Conservation (phyloP, 2,113 vertebrate genomes). For the Canis aureus region DNA sequence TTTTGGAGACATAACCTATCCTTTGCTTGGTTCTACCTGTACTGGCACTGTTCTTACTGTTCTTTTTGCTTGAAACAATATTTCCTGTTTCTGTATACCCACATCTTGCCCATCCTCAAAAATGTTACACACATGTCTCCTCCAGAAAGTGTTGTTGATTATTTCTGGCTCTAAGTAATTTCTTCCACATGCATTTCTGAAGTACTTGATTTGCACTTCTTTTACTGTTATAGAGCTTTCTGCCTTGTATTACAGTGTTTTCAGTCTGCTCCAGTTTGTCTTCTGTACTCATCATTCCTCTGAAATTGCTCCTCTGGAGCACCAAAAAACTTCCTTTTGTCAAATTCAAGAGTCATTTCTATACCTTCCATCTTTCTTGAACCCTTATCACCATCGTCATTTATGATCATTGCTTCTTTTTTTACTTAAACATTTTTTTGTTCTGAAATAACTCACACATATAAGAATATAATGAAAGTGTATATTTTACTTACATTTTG, state of each 20-base stretch:
- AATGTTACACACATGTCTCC: neutral
- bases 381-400: neutral
- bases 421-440: neutral
- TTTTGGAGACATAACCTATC: neutral
- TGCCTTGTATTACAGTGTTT: neutral
- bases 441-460: neutral
- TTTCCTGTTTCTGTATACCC: neutral
- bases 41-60: neutral
- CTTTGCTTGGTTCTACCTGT: neutral
- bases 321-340: neutral
- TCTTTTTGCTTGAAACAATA: neutral
- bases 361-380: neutral
- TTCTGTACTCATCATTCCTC: neutral
- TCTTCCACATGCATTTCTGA: neutral
- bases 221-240: neutral
- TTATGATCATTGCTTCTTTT: neutral
- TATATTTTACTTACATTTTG: conserved; percentile 11
- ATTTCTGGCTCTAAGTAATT: neutral
- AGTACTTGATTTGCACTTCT: neutral
- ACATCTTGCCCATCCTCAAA: neutral
- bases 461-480: neutral
- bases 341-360: neutral
- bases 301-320: neutral
- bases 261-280: neutral
- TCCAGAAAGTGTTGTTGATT: neutral